Conservation (phyloP, 1,140 invertebrate genomes). For the Brachionus angularis region DNA sequence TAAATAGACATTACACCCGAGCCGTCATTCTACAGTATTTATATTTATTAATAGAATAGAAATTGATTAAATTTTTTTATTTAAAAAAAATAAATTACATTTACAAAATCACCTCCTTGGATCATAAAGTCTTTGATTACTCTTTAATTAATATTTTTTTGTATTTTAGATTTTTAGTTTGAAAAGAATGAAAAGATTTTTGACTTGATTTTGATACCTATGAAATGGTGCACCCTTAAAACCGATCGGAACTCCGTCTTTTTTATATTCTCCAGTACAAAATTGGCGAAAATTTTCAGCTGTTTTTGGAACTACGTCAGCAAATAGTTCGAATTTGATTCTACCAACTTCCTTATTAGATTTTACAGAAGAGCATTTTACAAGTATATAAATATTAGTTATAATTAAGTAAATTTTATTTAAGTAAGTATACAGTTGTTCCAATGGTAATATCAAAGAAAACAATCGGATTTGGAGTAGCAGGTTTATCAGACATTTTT, state of each 20-base stretch:
- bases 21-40: constrained; percentile 97
- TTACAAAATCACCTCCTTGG: constrained; percentile 97
- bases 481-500: constrained; percentile 16
- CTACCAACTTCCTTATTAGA: constrained; percentile 71
- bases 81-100: constrained; percentile 63
- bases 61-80: not conserved
- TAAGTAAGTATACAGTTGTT: too few relatives aligned
- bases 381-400: not conserved
- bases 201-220: constrained; percentile 51
- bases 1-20: constrained; percentile 97
- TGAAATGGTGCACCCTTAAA: constrained; percentile 95
- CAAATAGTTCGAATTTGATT: constrained; percentile 92
- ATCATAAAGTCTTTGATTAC: constrained; percentile 98
- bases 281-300: constrained; percentile 90
- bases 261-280: constrained; percentile 85
- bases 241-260: constrained; percentile 87
- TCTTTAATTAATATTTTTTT: constrained; percentile 60
- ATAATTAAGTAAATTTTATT: too few relatives aligned
- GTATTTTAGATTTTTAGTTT: not conserved
- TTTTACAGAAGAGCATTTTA: not conserved
- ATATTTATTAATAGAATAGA: constrained; percentile 51
- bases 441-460: constrained; percentile 70
- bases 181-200: too few relatives aligned
- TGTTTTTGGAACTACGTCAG: constrained; percentile 91
- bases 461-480: constrained; percentile 77